A percentile compares a stretch with the other conserved stretches of the same genome.
Evolutionary conservation across 2,888 invertebrate species (phyloP).

Genomic region (Trichopoda pennipes): DNA sequence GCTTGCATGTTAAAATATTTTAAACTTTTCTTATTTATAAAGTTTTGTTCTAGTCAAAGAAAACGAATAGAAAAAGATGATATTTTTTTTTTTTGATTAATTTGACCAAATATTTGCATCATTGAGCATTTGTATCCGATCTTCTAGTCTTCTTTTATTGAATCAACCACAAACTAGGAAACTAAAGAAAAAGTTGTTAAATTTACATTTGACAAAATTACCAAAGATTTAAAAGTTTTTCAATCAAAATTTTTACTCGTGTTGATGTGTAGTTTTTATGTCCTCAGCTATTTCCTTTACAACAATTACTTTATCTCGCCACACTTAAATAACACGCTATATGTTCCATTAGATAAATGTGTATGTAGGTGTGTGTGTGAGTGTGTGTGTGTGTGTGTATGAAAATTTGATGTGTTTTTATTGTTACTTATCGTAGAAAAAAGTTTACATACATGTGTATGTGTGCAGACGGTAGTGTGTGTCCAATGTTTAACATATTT

Average conservation of each 20-base stretch:
- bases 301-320: constrained; percentile 32
- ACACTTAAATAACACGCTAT: background rate
- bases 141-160: constrained; percentile 8
- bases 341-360: too few species aligned
- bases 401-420: too few species aligned
- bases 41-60: too few species aligned
- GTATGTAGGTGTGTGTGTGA: background rate
- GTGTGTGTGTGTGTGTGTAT: background rate
- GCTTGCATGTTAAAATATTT: constrained; percentile 1
- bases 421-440: background rate
- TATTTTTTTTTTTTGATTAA: constrained; percentile 53
- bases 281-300: constrained; percentile 22
- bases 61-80: constrained; percentile 8
- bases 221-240: constrained; percentile 65
- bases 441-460: background rate
- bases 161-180: background rate
- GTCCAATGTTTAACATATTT: constrained; percentile 52
- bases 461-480: constrained; percentile 3
- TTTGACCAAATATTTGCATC: constrained; percentile 60
- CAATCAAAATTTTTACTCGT: constrained; percentile 55
- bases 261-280: constrained; percentile 1
- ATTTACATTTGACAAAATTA: constrained; percentile 61
- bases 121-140: constrained; percentile 18
- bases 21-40: background rate
- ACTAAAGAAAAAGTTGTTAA: constrained; percentile 53